Evolutionary conservation across 2,113 vertebrate species (phyloP).

Genomic region (Daboia siamensis): DNA sequence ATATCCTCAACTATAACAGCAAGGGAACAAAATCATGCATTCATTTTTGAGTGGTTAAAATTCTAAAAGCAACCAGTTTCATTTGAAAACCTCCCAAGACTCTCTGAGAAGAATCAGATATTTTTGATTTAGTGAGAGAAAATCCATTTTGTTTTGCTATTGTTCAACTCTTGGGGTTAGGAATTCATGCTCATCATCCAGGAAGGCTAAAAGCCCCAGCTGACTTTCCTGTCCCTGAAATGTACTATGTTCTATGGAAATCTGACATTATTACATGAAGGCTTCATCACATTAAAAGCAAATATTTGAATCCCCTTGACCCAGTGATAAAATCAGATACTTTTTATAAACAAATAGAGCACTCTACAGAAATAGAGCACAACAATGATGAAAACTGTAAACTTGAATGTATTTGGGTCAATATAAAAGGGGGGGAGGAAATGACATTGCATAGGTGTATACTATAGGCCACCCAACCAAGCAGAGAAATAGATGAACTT

Average conservation of each 20-base stretch:
- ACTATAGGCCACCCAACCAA: too few relatives aligned
- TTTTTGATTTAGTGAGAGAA: not conserved
- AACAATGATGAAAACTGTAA: too few relatives aligned
- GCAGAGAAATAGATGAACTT: too few relatives aligned
- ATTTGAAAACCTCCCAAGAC: not conserved
- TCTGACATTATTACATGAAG: not conserved
- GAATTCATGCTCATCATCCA: not conserved
- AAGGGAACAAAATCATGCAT: too few relatives aligned
- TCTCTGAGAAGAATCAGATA: not conserved
- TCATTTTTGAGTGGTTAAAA: not conserved
- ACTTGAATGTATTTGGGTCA: too few relatives aligned
- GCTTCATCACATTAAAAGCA: not conserved
- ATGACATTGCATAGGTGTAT: too few relatives aligned
- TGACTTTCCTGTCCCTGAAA: not conserved
- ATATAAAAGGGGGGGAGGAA: too few relatives aligned
- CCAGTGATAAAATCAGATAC: constrained; percentile 37
- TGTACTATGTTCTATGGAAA: not conserved
- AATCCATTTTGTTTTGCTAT: not conserved
- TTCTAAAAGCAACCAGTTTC: not conserved
- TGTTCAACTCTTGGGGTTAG: not conserved
- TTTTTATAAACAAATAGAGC: constrained; percentile 8
- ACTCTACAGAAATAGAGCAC: too few relatives aligned
- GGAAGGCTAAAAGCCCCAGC: not conserved
- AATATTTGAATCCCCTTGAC: not conserved
- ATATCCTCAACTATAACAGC: constrained; percentile 3